Evolutionary conservation across 1,140 invertebrate species (phyloP), one percentile per base, ranked within the genome.

Genomic region (Proales similis): DNA sequence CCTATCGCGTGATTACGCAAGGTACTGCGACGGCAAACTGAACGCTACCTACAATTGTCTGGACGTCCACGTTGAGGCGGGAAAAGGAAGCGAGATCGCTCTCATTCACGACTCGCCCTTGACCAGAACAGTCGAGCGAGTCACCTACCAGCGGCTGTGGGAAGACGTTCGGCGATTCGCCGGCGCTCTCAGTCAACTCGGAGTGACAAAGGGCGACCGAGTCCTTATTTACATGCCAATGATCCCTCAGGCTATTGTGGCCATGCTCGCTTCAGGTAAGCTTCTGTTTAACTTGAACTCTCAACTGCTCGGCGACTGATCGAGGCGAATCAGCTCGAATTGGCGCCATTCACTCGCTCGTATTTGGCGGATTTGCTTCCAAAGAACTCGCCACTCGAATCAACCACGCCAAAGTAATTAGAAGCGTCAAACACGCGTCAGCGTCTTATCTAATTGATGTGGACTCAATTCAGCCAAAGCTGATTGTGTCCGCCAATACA

Each of bases 21-120:
- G n/a, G n/a, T n/a, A n/a, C n/a, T 82, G 84, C 0, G 89, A 87
- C 2, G 90, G 89, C 3, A 84, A 92, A 76, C 71, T 92, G 68
- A 94, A 90, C 67, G 87, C 88, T 1, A 91, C 88, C 71, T 87
- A 91, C 78, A 94, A 94, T 75, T 86, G 88, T 0, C 76, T 94
- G 2, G 90, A 95, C 71, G 79, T 89, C 4, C 90, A 94, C 76
- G 85, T 93, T 0, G 78, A 81, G 11, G 81, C 80, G 0, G 89
- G 88, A 0, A 77, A 81, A 4, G 89, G 88, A 0, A 80, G 83
- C 1, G 83, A 85, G 71, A 73, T 83, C 0, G 90, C 90, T 0
- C 74, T 95, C 2, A 87, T 93, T 33, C 85, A 92, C 68, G 90
- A 94, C 71, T 90, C 87, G 61, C 89, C 90, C 0, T 74, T 90